Percentiles rank a stretch among this genome's conserved stretches.
phyloP scores from a whole-genome alignment of 2,888 invertebrate species.

The Podotricha telesiphe region DNA sequence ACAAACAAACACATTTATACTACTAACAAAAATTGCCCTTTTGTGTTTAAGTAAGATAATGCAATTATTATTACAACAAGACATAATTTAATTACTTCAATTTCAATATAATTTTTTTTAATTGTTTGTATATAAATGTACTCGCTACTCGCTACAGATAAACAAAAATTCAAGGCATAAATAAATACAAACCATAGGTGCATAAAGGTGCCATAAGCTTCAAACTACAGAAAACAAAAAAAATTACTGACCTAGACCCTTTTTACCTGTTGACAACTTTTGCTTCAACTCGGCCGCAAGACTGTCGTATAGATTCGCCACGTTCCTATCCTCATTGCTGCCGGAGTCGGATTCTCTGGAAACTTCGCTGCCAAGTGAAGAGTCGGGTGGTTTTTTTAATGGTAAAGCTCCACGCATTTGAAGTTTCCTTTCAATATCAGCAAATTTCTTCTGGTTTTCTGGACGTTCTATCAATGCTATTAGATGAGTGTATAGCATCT shows the following conservation, averaged over 20 bases:
- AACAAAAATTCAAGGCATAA: not conserved
- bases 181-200: conserved; percentile 32
- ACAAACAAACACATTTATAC: too few species aligned
- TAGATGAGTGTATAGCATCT: conserved; percentile 92
- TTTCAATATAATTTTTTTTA: too few species aligned
- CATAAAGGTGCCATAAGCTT: conserved; percentile 49
- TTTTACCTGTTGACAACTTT: conserved; percentile 84
- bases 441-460: conserved; percentile 93
- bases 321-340: conserved; percentile 86
- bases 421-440: conserved; percentile 88
- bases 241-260: conserved; percentile 75
- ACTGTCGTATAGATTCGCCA: conserved; percentile 93
- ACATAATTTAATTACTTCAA: too few species aligned
- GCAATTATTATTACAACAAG: too few species aligned
- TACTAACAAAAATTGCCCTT: too few species aligned
- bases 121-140: too few species aligned
- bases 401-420: conserved; percentile 84
- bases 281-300: conserved; percentile 94
- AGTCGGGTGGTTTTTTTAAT: conserved; percentile 87
- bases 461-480: conserved; percentile 91
- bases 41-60: too few species aligned
- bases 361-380: conserved; percentile 89
- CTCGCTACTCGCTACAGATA: too few species aligned
- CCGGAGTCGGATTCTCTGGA: conserved; percentile 88
- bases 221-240: conserved; percentile 54